Conservation (phyloP, 2,888 invertebrate genomes). For the Ectropis crepuscularia region DNA sequence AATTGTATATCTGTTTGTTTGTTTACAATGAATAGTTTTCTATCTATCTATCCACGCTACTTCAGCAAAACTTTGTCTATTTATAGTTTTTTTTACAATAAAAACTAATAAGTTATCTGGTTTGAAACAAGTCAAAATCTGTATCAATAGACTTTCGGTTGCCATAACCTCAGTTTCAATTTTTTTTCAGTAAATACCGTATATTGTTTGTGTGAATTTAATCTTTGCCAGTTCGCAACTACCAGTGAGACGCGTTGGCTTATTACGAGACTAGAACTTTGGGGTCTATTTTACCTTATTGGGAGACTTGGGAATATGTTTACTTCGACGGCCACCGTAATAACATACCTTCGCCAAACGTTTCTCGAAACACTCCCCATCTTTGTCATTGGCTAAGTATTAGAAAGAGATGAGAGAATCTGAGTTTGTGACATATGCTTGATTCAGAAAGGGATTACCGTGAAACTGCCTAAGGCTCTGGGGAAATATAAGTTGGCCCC, state of each 20-base stretch:
- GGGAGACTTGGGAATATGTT: conserved; percentile 75
- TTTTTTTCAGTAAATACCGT: too few relatives aligned
- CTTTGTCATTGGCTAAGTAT: conserved; percentile 47
- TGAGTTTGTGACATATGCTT: conserved; percentile 59
- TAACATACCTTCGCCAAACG: conserved; percentile 42
- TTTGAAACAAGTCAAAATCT: too few relatives aligned
- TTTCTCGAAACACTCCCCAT: conserved; percentile 37
- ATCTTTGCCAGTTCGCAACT: conserved; percentile 48
- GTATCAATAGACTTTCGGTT: too few relatives aligned
- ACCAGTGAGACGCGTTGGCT: conserved; percentile 78
- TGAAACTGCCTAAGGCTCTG: conserved; percentile 66
- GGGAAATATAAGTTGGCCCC: conserved; percentile 75
- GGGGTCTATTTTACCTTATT: conserved; percentile 74
- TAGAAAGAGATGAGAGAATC: conserved; percentile 53
- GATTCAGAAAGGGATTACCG: conserved; percentile 64
- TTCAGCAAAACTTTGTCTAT: too few relatives aligned
- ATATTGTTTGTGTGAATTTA: conserved; percentile 28
- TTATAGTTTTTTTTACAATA: too few relatives aligned
- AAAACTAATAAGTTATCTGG: too few relatives aligned
- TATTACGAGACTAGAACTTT: conserved; percentile 83
- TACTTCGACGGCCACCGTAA: conserved; percentile 62
- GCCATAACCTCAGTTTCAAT: too few relatives aligned
- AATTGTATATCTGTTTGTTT: too few relatives aligned
- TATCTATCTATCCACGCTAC: too few relatives aligned
- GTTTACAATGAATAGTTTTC: too few relatives aligned